Conservation (phyloP, 1,140 invertebrate species). For the Pseudachorutes palmiensis region DNA sequence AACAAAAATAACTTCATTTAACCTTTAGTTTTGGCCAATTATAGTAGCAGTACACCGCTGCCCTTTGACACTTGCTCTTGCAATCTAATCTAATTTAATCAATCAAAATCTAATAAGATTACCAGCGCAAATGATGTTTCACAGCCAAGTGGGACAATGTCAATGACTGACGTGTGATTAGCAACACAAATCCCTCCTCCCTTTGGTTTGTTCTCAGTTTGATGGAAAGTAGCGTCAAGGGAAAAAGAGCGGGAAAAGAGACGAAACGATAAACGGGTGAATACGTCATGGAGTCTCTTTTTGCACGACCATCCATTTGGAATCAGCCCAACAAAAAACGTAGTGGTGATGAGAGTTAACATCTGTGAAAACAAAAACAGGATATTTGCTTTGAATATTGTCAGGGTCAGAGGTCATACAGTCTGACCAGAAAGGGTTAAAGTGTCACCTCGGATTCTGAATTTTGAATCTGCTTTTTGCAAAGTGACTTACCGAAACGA, state of each 20-base stretch:
- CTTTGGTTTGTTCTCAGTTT: constrained; percentile 58
- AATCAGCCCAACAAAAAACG: constrained; percentile 55
- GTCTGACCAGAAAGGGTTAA: too few relatives aligned
- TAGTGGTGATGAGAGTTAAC: constrained; percentile 46
- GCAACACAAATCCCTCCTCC: constrained; percentile 76
- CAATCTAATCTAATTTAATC: too few relatives aligned
- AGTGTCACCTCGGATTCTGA: neutral
- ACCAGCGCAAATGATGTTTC: constrained; percentile 80
- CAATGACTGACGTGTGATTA: constrained; percentile 85
- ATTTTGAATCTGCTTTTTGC: too few relatives aligned
- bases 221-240: constrained; percentile 63
- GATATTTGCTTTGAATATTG: too few relatives aligned
- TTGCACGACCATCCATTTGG: constrained; percentile 52
- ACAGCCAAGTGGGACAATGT: constrained; percentile 68
- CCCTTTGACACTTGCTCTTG: too few relatives aligned
- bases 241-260: constrained; percentile 64
- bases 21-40: too few relatives aligned
- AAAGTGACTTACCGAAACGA: constrained; percentile 68
- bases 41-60: too few relatives aligned
- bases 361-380: constrained; percentile 15
- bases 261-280: constrained; percentile 63
- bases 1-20: too few relatives aligned
- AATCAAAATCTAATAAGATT: too few relatives aligned
- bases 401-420: too few relatives aligned
- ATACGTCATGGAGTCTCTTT: constrained; percentile 49